These are phyloP conservation scores for Sphaerophoria taeniata DNA, from an alignment of 2,888 invertebrate genomes.

Conservation along the genomic window DNA sequence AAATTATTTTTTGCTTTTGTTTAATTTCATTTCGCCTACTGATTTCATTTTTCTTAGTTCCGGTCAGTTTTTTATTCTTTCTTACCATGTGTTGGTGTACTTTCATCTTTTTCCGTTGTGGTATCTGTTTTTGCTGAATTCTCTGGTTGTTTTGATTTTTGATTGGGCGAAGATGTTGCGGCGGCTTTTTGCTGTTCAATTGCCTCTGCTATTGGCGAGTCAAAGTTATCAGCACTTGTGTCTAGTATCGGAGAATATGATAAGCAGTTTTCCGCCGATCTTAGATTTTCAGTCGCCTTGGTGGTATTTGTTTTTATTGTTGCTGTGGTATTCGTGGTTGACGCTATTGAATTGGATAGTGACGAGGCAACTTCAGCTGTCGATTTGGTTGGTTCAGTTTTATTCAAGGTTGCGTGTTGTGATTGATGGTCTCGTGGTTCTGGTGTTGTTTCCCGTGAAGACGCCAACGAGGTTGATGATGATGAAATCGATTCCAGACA, in stretches of 20 bases:
- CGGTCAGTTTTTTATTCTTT: slow-evolving; percentile 54
- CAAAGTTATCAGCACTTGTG: slow-evolving; percentile 70
- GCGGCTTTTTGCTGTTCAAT: slow-evolving; percentile 61
- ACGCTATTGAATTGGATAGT: slow-evolving; percentile 23
- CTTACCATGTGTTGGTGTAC: slow-evolving; percentile 66
- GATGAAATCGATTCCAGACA: slow-evolving; percentile 77
- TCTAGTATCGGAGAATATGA: slow-evolving; percentile 69
- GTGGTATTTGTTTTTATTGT: not conserved
- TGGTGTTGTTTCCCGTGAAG: slow-evolving; percentile 77
- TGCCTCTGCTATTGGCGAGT: slow-evolving; percentile 65
- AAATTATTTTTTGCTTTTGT: slow-evolving; percentile 6
- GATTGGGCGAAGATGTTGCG: slow-evolving; percentile 40
- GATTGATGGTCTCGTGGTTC: slow-evolving; percentile 71
- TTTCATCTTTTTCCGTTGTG: slow-evolving; percentile 49
- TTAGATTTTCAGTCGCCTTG: no score
- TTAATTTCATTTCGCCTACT: slow-evolving; percentile 28
- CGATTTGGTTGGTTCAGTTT: slow-evolving; percentile 31
- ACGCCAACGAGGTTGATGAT: slow-evolving; percentile 77
- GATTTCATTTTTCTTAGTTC: slow-evolving; percentile 32
- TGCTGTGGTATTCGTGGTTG: slow-evolving; percentile 25
- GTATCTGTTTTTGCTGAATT: slow-evolving; percentile 2
- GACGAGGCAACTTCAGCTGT: slow-evolving; percentile 39
- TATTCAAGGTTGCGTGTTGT: slow-evolving; percentile 48
- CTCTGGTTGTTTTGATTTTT: slow-evolving; percentile 35
- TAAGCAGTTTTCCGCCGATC: slow-evolving; percentile 38